phyloP scores from a whole-genome alignment of 2,113 vertebrate species.

The Circaetus gallicus region DNA sequence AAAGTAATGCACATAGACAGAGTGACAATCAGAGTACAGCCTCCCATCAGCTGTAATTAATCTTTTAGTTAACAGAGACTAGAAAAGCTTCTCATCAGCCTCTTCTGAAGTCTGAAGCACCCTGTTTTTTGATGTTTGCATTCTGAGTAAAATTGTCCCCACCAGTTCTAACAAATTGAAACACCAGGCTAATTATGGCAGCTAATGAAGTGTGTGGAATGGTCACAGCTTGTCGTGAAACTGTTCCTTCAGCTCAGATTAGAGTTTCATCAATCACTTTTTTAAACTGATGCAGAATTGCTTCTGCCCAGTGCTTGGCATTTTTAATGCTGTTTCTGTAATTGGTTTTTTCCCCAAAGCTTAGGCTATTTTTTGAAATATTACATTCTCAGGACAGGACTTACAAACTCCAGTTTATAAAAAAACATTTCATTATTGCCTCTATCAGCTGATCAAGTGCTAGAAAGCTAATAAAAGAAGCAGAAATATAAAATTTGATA shows the following conservation, averaged over 20 bases:
- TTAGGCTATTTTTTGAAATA: constrained; percentile 80
- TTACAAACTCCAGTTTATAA: constrained; percentile 74
- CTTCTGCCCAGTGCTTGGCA: constrained; percentile 78
- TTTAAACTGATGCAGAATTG: constrained; percentile 88
- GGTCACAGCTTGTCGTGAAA: constrained; percentile 89
- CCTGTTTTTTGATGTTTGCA: constrained; percentile 86
- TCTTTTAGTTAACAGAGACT: constrained; percentile 90
- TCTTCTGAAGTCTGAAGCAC: constrained; percentile 87
- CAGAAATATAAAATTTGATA: constrained; percentile 73
- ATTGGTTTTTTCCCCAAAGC: constrained; percentile 85
- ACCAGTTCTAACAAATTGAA: constrained; percentile 92
- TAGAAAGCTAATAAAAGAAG: constrained; percentile 75
- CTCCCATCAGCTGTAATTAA: constrained; percentile 91
- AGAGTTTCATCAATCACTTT: constrained; percentile 94
- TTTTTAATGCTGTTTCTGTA: constrained; percentile 86
- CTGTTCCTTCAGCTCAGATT: constrained; percentile 92
- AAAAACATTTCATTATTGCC: constrained; percentile 71
- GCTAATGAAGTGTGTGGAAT: constrained; percentile 97
- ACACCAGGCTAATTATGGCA: constrained; percentile 94
- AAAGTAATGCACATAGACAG: constrained; percentile 82
- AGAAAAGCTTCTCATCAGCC: constrained; percentile 85
- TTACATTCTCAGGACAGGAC: constrained; percentile 70
- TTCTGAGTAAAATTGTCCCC: constrained; percentile 89
- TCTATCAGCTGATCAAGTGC: constrained; percentile 75
- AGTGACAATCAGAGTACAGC: constrained; percentile 80